Percentiles rank a stretch among this genome's conserved stretches.
Conservation (phyloP, 2,113 vertebrate species). For the Amazona vittata region DNA sequence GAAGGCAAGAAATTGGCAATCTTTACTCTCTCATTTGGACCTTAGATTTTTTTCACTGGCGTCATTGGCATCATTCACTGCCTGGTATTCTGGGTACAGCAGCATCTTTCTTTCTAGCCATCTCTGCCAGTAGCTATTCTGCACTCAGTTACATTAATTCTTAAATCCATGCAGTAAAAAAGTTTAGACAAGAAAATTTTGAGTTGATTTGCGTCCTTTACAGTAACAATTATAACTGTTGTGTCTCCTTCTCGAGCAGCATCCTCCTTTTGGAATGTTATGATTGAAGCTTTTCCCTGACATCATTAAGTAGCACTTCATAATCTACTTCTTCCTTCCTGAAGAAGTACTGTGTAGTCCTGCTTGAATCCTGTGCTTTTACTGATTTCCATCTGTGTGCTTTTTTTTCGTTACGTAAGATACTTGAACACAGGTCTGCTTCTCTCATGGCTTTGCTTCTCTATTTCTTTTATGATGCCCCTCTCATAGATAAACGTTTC, state of each 20-base stretch:
- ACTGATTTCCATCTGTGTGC: neutral
- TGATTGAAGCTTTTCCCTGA: neutral
- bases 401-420: neutral
- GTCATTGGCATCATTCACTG: neutral
- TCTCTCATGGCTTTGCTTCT: neutral
- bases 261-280: neutral
- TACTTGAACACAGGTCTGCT: neutral
- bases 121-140: neutral
- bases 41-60: neutral
- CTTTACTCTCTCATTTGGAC: neutral
- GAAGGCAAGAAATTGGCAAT: neutral
- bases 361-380: neutral
- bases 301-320: neutral
- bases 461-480: neutral
- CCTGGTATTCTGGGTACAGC: neutral
- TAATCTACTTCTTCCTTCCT: neutral
- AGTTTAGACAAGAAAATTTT: neutral
- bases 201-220: neutral
- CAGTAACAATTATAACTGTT: neutral
- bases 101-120: neutral
- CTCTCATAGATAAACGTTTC: neutral
- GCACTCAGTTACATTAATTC: rapidly evolving
- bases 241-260: neutral
- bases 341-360: neutral
- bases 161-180: neutral